Evolutionary conservation across 2,113 vertebrate genomes (phyloP), one percentile per base, ranked within the genome.

Genomic region (Galbula dea): DNA sequence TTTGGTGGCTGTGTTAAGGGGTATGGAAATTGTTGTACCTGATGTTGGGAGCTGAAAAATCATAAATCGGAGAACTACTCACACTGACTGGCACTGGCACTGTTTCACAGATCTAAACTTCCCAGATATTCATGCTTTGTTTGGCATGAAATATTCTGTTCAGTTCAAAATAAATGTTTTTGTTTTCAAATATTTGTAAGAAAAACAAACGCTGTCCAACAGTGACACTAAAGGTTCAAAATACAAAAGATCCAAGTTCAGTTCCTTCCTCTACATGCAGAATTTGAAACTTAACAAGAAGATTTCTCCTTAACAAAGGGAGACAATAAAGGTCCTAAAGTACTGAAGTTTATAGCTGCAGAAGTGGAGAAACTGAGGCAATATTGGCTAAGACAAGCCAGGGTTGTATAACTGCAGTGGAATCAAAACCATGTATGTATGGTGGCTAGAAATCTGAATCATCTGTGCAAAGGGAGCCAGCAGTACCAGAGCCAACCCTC

Each of bases 161-260:
- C 76, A 57, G 34, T 49, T 75, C 66, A 85, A 89, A 71, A 76
- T 41, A 83, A 92, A 78, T 52, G 9, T 46, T 90, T 92, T 90
- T 84, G 15, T 86, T 88, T 62, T 62, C 34, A 88, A 80, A 32
- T 7, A 7, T 66, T 61, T 6, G 0, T 66, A 54, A 85, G 58
- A 65, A 79, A 82, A 87, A 26, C 27, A 86, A 71, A 15, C 21
- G 29, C 10, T 16, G 24, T 49, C 49, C 66, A 68, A 32, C 48
- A 65, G 54, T 37, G 59, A 80, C 51, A 43, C 8, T 94, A 15
- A 7, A 4, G 54, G 12, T 8, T 89, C 49, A 81, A 69, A 62
- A 85, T 15, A 54, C 3, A 18, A 52, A 91, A 58, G 34, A 54
- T 34, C 8, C 4, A 6, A 73, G 27, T 10, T 57, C 27, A 45